Evolutionary conservation across 1,140 invertebrate genomes (phyloP), one percentile per base, ranked within the genome.

Genomic region (Platyscapa corneri): DNA sequence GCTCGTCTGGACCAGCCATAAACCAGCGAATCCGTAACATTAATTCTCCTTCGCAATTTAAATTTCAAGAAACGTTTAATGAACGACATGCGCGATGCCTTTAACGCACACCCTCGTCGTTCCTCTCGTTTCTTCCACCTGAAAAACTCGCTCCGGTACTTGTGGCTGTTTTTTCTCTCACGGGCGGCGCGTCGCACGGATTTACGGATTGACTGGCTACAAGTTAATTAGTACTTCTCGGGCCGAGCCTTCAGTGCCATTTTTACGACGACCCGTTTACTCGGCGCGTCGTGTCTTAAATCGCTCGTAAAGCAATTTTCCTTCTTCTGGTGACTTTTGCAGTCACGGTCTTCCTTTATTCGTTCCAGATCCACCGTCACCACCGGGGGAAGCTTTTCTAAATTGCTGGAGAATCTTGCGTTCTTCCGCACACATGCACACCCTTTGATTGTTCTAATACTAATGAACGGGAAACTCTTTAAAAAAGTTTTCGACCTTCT

Each of bases 211-310:
- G 72, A 23, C 76, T 27, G 46, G 20, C 42, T 82, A 83, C 84
- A 84, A 86, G 78, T 87, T 87, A 86, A 87, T 87, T 78, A 87
- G 87, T 81, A 76, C 81, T 83, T 87, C 12, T 8, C n/a, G 46
- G n/a, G 18, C 23, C 46, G 34, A 72, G 27, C 32, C 20, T 32
- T 20, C 32, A 30, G 42, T 16, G 60, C 70, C 34, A 77, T 78
- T 86, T 82, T 78, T 86, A 83, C 42, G 49, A 56, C 14, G 3
- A n/a, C 1, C 16, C 49, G 65, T 83, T 82, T 70, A 39, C 75
- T 76, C 72, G 65, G 14, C 0, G 56, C n/a, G 56, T 1, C 79
- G 78, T 75, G 74, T 78, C 85, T 86, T 82, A 86, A 83, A 82
- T 75, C 46, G 85, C 80, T 86, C 85, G 80, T 86, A 86, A 86